Conservation (phyloP, 1,140 invertebrate genomes). For the Apis dorsata region DNA sequence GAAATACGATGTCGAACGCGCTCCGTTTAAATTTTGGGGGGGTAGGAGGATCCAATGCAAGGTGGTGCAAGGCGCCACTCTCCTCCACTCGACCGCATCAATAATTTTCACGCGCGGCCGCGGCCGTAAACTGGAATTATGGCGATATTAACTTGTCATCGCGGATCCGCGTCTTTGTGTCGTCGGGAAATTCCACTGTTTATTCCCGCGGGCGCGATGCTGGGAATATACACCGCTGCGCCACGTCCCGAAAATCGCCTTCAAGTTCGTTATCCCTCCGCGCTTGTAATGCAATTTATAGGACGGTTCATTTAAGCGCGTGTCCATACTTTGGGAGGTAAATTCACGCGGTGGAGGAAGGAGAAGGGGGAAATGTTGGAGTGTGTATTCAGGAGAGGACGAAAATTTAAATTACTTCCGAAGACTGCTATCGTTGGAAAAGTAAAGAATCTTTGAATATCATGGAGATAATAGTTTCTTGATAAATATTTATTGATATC, state of each 20-base stretch:
- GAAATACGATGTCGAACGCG: slow-evolving; percentile 45
- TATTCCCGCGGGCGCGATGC: background rate
- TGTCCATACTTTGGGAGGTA: no score
- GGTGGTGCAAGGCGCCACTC: no score
- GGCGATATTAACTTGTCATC: slow-evolving; percentile 21
- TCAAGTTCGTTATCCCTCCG: background rate
- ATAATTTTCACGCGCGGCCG: background rate
- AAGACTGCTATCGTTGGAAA: no score
- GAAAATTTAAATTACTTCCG: no score
- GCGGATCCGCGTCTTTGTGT: slow-evolving; percentile 14
- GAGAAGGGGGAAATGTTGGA: no score
- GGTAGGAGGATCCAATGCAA: background rate
- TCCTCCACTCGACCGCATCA: background rate
- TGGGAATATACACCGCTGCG: background rate
- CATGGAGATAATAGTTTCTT: no score
- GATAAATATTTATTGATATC: no score
- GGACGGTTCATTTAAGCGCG: no score
- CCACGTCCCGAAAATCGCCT: background rate
- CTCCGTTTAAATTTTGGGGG: slow-evolving; percentile 9
- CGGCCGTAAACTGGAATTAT: slow-evolving; percentile 28
- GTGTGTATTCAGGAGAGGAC: no score
- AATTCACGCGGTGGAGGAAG: no score
- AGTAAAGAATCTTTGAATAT: no score
- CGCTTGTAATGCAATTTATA: no score
- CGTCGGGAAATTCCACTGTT: background rate